Conservation (phyloP, 1,140 invertebrate species). For the Portunus trituberculatus region DNA sequence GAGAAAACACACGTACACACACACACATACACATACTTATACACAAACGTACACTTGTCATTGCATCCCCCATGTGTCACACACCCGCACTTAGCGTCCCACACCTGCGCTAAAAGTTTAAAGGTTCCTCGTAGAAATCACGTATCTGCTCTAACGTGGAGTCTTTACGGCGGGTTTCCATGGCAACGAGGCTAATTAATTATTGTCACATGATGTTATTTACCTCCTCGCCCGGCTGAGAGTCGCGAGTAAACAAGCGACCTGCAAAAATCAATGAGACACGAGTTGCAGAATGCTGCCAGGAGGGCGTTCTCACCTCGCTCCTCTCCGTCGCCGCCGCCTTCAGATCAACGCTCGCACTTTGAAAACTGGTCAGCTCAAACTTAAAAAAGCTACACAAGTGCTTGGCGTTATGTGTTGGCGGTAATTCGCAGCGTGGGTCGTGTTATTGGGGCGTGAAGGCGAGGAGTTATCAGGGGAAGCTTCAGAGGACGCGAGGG, state of each 20-base stretch:
- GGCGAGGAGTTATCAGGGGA: slow-evolving; percentile 41
- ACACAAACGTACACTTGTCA: neutral
- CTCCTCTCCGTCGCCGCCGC: neutral
- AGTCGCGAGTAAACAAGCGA: slow-evolving; percentile 75
- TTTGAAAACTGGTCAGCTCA: neutral
- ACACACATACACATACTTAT: neutral
- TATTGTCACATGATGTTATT: slow-evolving; percentile 77
- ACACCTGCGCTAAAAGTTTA: slow-evolving; percentile 14
- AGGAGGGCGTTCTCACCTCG: neutral
- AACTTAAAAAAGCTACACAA: neutral
- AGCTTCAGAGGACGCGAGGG: neutral
- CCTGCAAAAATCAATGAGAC: slow-evolving; percentile 77
- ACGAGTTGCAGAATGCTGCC: slow-evolving; percentile 63
- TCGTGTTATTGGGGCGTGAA: neutral
- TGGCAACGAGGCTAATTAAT: slow-evolving; percentile 77
- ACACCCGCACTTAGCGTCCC: neutral
- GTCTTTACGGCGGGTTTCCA: slow-evolving; percentile 74
- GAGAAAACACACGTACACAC: no score
- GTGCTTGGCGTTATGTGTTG: neutral
- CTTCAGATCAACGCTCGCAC: neutral
- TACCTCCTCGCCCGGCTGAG: slow-evolving; percentile 74
- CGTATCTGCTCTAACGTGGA: slow-evolving; percentile 52
- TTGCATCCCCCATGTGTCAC: neutral
- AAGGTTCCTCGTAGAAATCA: slow-evolving; percentile 31
- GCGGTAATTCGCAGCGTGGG: neutral